Percentiles rank a stretch among this genome's conserved stretches.
Conservation (phyloP, 2,113 vertebrate species). For the Elaphurus davidianus region DNA sequence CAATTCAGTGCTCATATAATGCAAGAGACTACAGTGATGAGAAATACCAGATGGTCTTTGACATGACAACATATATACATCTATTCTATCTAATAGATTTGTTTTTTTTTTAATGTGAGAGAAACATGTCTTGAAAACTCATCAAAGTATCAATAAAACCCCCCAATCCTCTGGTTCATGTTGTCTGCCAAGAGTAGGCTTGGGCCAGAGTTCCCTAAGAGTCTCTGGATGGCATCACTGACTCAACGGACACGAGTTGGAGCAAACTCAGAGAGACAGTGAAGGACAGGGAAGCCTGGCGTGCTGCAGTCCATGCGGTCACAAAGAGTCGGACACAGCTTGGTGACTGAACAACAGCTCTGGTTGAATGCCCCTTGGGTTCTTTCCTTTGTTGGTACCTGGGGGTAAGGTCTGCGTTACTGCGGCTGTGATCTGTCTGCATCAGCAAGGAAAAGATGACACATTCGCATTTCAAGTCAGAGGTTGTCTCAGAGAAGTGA, state of each 20-base stretch:
- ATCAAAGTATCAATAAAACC: not conserved
- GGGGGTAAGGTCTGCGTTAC: not conserved
- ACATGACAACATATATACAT: not conserved
- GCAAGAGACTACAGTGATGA: not conserved
- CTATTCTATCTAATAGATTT: not conserved
- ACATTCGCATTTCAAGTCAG: not conserved
- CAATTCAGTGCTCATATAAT: not conserved
- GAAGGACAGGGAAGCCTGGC: not conserved
- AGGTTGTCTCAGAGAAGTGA: not conserved
- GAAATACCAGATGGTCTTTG: not conserved
- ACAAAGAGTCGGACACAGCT: not conserved
- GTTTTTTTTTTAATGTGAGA: not conserved
- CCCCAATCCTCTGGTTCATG: not conserved
- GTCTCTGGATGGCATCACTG: not conserved
- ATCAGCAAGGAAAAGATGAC: not conserved
- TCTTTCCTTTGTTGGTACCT: not conserved
- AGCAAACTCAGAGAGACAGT: not conserved
- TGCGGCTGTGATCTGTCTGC: not conserved
- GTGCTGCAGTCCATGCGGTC: not conserved
- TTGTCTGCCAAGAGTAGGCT: not conserved
- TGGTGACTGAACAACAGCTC: not conserved
- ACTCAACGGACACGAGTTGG: not conserved
- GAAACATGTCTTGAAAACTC: not conserved
- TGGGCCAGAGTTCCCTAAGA: not conserved
- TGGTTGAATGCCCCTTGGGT: not conserved